Base-by-base conservation (phyloP, 1,140 invertebrate genomes). In the Trypoxylus dichotomus region DNA sequence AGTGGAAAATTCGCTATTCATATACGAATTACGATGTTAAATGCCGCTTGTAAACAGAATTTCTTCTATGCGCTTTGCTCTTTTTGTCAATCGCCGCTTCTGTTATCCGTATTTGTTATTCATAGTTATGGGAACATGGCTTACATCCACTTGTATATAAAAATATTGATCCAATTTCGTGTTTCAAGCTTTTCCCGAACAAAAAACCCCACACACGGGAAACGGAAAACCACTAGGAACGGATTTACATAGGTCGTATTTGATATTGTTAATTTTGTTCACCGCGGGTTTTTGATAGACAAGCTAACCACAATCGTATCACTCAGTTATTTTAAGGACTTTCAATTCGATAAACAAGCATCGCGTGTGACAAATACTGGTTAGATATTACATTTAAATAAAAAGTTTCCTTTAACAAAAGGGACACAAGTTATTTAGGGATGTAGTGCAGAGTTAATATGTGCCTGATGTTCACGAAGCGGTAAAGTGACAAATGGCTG, bases 191-290 rank as follows among this genome's bases (percentile, higher is more conserved):
- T 68, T 68, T 68, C 19, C 60, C 2, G 5, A 68, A 68, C 5
- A 68, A 68, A 68, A 3, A 68, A 68, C 25, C 2, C 43, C 10
- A 73, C 24, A 13, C 15, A 76, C 15, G 73, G 79, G 79, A 79
- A 79, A 79, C 79, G 79, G 79, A 78, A 79, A 79, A 79, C 79
- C 79, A 75, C 79, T 74, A 74, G 76, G 78, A 77, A 78, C 60
- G 74, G 79, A 79, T 77, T 54, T 37, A 79, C 77, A 73, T 79
- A 29, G 60, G 19, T 27, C 60, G 60, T 13, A 10, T 10, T 77
- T 54, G 58, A 60, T 76, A 68, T 63, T 73, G 21, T 76, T 60
- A 63, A 76, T 60, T 60, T 72, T 60, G 76, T 77, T 71, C 24
- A 60, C 47, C 19, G 47, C 73, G 5, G 7, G 47, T 68, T 68